Base-by-base conservation (phyloP, 2,797 vertebrate genomes). In the Malurus splendens region DNA sequence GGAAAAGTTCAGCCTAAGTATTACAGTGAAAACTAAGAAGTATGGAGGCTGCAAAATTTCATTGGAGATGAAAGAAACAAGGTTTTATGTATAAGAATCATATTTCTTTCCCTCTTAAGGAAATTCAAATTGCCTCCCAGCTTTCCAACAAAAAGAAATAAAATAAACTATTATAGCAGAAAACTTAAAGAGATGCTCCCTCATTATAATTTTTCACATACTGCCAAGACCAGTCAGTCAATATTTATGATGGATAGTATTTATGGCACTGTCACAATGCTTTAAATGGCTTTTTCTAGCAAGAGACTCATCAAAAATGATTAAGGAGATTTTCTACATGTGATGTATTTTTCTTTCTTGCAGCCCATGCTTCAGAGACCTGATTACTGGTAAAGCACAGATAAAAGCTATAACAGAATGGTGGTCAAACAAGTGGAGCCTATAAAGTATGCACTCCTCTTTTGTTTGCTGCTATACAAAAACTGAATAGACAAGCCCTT, bases 401-500 rank as follows among this genome's bases (percentile, higher is more conserved):
- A 97, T 96, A 96, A 97, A 97, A 97, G 93, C 95, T 82, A 92
- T 94, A 94, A 93, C 73, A 65, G 91, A 96, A 95, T 72, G 75
- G 90, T 90, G 90, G 83, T 87, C 82, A 92, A 93, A 95, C 95
- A 96, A 97, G 94, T 78, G 86, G 92, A 96, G 95, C 95, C 94
- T 92, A 93, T 95, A 96, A 96, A 97, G 95, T 93, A 93, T 96
- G 95, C 92, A 70, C 83, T 87, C 92, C 94, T 92, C 95, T 96
- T 97, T 97, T 97, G 97, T 98, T 95, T 96, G 94, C 94, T 86
- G 92, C 96, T 96, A 96, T 93, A 96, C 96, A 97, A 96, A 97
- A 95, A 95, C 82, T 96, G 97, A 97, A 97, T 97, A 97, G 96
- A 96, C 36, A 81, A 94, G 90, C 88, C 90, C 92, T 94, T 97